Conservation (phyloP, 2,888 invertebrate genomes). For the Cepaea hortensis region DNA sequence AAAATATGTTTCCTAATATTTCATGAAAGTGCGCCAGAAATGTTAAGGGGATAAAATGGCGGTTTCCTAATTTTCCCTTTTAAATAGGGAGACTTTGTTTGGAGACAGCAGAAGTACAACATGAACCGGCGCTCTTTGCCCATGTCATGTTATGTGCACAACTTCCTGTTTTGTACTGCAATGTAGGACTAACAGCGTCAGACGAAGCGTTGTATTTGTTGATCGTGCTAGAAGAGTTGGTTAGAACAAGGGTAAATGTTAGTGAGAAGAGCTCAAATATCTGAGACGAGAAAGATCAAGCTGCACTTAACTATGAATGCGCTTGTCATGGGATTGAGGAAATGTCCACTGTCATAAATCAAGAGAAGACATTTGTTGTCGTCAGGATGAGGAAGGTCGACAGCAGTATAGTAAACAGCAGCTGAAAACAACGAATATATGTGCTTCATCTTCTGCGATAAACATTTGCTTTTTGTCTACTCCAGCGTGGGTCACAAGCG, state of each 20-base stretch:
- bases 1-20: too few relatives aligned
- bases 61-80: not conserved
- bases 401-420: too few relatives aligned
- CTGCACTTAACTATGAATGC: not conserved
- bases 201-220: slow-evolving; percentile 19
- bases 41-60: not conserved
- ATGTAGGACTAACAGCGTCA: not conserved
- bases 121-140: not conserved
- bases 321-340: too few relatives aligned
- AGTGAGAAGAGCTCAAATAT: not conserved
- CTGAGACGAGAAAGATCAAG: slow-evolving; percentile 3
- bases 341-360: too few relatives aligned
- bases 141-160: slow-evolving; percentile 13
- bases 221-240: slow-evolving; percentile 1
- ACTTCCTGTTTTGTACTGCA: not conserved
- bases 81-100: slow-evolving; percentile 31
- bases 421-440: too few relatives aligned
- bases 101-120: not conserved
- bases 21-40: too few relatives aligned
- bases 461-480: too few relatives aligned
- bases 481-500: too few relatives aligned
- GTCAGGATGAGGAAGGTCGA: too few relatives aligned
- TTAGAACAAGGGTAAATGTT: not conserved
- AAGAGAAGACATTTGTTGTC: too few relatives aligned
- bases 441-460: too few relatives aligned